Evolutionary conservation across 2,797 vertebrate species (phyloP).

Genomic region (Manis pentadactyla): DNA sequence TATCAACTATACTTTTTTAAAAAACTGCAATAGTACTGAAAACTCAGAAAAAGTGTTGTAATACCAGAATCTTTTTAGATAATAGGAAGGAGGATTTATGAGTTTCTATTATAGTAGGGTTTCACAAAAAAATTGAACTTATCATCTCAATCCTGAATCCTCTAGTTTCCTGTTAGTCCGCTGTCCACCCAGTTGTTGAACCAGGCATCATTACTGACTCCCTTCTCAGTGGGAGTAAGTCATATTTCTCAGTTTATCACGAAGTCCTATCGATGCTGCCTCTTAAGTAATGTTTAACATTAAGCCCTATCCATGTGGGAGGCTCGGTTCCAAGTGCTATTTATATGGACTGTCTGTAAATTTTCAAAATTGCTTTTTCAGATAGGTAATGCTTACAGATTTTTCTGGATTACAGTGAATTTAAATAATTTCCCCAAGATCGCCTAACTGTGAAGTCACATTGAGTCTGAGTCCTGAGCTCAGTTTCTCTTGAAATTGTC

Average conservation of each 20-base stretch:
- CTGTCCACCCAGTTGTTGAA: neutral
- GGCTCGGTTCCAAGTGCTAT: neutral
- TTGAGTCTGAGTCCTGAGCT: neutral
- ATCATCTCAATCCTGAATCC: neutral
- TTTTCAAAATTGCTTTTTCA: constrained; percentile 27
- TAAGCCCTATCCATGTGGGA: neutral
- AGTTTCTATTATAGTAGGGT: constrained; percentile 30
- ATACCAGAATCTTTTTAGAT: constrained; percentile 32
- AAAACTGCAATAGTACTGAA: neutral
- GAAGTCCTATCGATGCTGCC: neutral
- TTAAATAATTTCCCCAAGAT: neutral
- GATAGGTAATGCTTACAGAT: neutral
- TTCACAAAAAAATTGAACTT: constrained; percentile 3
- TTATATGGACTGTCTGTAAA: neutral
- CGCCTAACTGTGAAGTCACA: neutral
- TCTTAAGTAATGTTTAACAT: neutral
- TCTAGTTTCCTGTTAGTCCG: neutral
- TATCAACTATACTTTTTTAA: too few species aligned
- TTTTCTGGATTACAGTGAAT: constrained; percentile 3
- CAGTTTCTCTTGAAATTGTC: neutral
- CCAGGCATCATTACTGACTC: neutral
- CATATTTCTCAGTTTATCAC: neutral
- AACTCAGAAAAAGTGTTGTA: constrained; percentile 4
- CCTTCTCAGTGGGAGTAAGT: neutral
- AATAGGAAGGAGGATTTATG: neutral